Base-by-base conservation (phyloP, 2,888 invertebrate genomes). In the Cephus nigrinus region DNA sequence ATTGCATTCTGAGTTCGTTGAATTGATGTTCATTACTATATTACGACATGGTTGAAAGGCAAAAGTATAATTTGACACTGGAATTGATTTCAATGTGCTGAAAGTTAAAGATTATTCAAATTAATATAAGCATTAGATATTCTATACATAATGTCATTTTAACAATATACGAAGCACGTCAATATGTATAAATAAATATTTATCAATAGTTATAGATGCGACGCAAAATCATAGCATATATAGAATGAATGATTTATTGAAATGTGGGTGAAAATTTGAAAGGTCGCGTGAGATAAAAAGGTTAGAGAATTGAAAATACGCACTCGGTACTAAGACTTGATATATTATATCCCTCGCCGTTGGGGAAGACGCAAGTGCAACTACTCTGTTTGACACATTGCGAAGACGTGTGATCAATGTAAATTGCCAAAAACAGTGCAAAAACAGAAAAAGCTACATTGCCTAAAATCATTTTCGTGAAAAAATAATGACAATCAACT, bases 321-420 rank as follows among this genome's bases (percentile, higher is more conserved):
- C 68, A 85, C 79, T 79, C 77, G 30, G 83, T 33, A 76, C 34
- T 77, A 31, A 88, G 81, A 30, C 75, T 81, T 74, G 84, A 79
- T 77, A 90, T 80, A 79, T 89, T 84, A 75, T 91, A 90, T 80
- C 86, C 88, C 32, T 83, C 82, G 69, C 90, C 88, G 76, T 91
- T 87, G 9, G 88, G 82, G 34, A 91, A 84, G 75, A 82, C 77
- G 78, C 92, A 92, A 69, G 83, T 81, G 82, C 92, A 92, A 76
- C 87, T 80, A 33, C 79, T 79, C 72, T 77, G 35, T 76, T 86
- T 80, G 4, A 80, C 74, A 82, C 91, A 91, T 82, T 84, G 81
- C 11, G 84, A 83, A 11, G 34, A 74, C 69, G 34, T 32, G 23
- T 12, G 11, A 74, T 36, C 74, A n/a, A 74, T 12, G 35, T 4